Evolutionary conservation across 2,797 vertebrate genomes (phyloP).

Genomic region (Craterocephalus amniculus): DNA sequence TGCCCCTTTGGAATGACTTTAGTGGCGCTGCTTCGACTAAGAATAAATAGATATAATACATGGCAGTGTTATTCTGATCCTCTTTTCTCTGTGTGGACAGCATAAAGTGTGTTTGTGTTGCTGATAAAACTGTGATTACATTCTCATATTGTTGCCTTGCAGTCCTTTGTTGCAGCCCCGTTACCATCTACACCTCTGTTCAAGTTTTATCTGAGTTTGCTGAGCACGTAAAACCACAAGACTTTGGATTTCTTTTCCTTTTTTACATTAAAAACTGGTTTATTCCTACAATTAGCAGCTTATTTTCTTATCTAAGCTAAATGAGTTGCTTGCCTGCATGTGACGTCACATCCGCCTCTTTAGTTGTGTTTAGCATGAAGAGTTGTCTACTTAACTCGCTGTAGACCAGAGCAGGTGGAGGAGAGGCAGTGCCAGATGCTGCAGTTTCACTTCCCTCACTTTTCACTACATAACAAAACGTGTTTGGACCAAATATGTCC

Average conservation of each 20-base stretch:
- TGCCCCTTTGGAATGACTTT: slow-evolving; percentile 32
- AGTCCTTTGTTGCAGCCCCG: background rate
- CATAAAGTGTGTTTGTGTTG: slow-evolving; percentile 26
- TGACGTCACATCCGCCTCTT: too few relatives aligned
- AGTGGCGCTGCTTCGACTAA: background rate
- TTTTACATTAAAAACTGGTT: background rate
- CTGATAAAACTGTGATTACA: slow-evolving; percentile 29
- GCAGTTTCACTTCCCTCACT: too few relatives aligned
- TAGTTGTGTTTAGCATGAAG: too few relatives aligned
- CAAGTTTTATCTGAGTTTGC: background rate
- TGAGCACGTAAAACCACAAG: background rate
- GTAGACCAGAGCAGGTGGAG: too few relatives aligned
- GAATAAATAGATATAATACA: slow-evolving; percentile 18
- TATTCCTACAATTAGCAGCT: background rate
- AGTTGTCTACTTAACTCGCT: too few relatives aligned
- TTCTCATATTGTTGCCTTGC: background rate
- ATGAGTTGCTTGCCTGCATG: background rate
- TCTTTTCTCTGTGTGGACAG: slow-evolving; percentile 19
- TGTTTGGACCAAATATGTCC: too few relatives aligned
- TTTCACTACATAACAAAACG: too few relatives aligned
- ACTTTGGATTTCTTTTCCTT: background rate
- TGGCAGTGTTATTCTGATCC: slow-evolving; percentile 25
- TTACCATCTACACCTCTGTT: background rate
- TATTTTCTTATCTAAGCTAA: background rate
- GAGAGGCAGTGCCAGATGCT: too few relatives aligned